Conservation (phyloP, 1,140 invertebrate genomes). For the Chionoecetes opilio region DNA sequence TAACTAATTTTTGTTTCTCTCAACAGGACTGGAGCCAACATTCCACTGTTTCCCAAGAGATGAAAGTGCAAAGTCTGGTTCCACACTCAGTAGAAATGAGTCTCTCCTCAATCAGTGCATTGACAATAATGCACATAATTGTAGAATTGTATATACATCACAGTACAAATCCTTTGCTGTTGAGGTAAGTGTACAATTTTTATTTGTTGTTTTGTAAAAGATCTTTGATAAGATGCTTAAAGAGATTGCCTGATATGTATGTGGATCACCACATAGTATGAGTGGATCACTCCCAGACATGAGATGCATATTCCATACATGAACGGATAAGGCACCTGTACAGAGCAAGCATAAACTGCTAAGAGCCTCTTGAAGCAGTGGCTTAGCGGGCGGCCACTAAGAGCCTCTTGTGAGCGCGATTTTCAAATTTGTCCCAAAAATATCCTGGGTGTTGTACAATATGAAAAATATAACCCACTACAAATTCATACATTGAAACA, state of each 20-base stretch:
- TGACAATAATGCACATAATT: constrained; percentile 46
- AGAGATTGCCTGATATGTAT: background rate
- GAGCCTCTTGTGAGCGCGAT: too few relatives aligned
- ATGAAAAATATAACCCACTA: too few relatives aligned
- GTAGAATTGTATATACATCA: constrained; percentile 66
- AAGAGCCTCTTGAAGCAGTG: too few relatives aligned
- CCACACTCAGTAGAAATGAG: background rate
- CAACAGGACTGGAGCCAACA: constrained; percentile 62
- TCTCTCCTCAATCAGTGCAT: constrained; percentile 57
- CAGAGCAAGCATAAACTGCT: too few relatives aligned
- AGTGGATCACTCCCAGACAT: background rate
- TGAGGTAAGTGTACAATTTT: constrained; percentile 50
- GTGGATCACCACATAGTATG: background rate
- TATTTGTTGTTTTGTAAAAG: background rate
- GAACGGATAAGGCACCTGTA: too few relatives aligned
- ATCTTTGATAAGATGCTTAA: background rate
- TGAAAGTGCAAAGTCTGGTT: background rate
- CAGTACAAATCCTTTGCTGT: constrained; percentile 67
- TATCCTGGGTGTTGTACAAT: too few relatives aligned
- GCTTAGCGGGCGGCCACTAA: too few relatives aligned
- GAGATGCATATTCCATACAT: too few relatives aligned
- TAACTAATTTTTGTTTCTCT: background rate
- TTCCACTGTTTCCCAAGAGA: constrained; percentile 58
- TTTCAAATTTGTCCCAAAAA: too few relatives aligned
- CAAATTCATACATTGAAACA: too few relatives aligned